Evolutionary conservation across 1,140 invertebrate species (phyloP).

Genomic region (Leucophenga varia): DNA sequence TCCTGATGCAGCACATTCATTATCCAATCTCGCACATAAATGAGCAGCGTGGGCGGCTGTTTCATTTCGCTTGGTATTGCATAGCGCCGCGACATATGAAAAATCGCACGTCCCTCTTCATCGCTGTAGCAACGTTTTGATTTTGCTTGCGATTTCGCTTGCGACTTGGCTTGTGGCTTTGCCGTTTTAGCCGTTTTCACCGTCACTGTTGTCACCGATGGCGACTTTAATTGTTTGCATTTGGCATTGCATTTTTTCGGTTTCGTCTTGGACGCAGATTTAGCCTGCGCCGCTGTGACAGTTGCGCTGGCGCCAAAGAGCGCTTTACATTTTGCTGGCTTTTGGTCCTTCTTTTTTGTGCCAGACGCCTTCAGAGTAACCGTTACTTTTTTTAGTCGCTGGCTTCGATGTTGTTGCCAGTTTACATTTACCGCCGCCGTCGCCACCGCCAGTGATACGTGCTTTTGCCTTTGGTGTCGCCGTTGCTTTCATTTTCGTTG

Average conservation of each 20-base stretch:
- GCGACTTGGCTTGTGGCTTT: neutral
- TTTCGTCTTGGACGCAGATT: neutral
- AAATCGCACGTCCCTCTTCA: constrained; percentile 37
- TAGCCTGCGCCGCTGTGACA: neutral
- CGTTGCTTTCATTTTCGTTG: neutral
- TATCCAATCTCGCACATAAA: constrained; percentile 19
- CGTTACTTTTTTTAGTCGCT: no score
- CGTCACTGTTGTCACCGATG: no score
- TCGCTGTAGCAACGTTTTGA: constrained; percentile 19
- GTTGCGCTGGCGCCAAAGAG: neutral
- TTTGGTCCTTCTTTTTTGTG: no score
- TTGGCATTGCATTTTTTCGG: no score
- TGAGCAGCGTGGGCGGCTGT: constrained; percentile 32
- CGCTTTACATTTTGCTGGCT: no score
- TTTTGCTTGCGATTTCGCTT: neutral
- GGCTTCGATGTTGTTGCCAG: no score
- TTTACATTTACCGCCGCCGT: no score
- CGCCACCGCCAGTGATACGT: no score
- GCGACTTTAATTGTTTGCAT: no score
- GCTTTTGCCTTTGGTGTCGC: neutral
- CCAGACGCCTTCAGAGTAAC: no score
- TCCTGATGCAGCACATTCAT: no score
- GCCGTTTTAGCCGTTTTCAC: no score
- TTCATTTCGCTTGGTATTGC: constrained; percentile 46
- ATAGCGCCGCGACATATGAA: constrained; percentile 24